Conservation (phyloP, 1,140 invertebrate genomes). For the Drosophila simulans region DNA sequence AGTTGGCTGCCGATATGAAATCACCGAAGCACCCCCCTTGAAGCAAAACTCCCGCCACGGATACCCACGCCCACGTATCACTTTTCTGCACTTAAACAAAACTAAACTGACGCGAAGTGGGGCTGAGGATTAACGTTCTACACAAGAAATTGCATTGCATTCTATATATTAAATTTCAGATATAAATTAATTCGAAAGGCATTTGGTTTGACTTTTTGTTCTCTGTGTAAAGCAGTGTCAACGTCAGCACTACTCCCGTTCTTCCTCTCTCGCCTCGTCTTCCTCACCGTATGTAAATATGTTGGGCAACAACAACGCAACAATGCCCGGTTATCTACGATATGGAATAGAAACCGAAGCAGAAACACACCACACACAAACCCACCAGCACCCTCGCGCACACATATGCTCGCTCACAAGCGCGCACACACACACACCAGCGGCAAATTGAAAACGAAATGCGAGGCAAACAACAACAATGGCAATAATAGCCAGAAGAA, state of each 20-base stretch:
- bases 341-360: conserved; percentile 53
- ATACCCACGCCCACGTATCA: conserved; percentile 13
- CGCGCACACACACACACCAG: conserved; percentile 12
- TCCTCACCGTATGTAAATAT: conserved; percentile 64
- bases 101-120: not conserved
- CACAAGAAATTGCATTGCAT: no score
- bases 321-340: conserved; percentile 63
- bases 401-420: conserved; percentile 10
- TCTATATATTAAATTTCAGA: no score
- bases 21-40: conserved; percentile 8
- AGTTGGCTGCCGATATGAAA: conserved; percentile 39
- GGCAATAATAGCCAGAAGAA: conserved; percentile 30
- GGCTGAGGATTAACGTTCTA: no score
- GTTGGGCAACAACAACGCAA: conserved; percentile 47
- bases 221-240: conserved; percentile 33
- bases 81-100: conserved; percentile 4
- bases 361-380: conserved; percentile 49
- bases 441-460: conserved; percentile 71
- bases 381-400: conserved; percentile 7
- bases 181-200: no score
- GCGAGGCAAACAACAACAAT: conserved; percentile 35
- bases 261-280: conserved; percentile 3
- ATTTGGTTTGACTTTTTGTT: not conserved
- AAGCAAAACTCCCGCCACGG: not conserved
- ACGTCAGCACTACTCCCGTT: conserved; percentile 47